phyloP scores from a whole-genome alignment of 2,797 vertebrate species.

The Myripristis jacobus region DNA sequence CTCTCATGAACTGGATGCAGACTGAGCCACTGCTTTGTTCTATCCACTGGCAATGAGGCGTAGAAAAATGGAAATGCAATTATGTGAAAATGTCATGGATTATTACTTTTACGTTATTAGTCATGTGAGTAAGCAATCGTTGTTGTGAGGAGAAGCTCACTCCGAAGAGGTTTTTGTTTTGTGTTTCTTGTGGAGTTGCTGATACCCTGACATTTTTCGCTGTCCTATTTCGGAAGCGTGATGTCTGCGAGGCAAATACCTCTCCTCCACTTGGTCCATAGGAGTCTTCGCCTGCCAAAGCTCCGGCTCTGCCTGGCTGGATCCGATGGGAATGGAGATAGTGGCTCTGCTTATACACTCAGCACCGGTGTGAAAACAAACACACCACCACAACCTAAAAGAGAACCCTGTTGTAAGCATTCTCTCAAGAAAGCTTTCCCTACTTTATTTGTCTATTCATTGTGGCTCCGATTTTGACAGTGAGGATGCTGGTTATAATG shows the following conservation, averaged over 20 bases:
- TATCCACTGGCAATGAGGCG: too few species aligned
- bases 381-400: constrained; percentile 68
- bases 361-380: constrained; percentile 80
- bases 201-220: constrained; percentile 30
- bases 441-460: constrained; percentile 57
- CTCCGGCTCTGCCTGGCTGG: constrained; percentile 65
- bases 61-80: neutral
- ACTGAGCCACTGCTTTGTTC: too few species aligned
- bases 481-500: constrained; percentile 46
- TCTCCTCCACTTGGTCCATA: constrained; percentile 69
- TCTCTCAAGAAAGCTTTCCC: constrained; percentile 25
- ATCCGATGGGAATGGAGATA: constrained; percentile 82
- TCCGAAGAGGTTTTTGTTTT: too few species aligned
- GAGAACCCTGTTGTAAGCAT: constrained; percentile 64
- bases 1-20: too few species aligned
- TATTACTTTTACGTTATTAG: neutral
- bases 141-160: neutral
- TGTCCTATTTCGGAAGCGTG: constrained; percentile 53
- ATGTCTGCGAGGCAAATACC: constrained; percentile 82
- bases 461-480: neutral
- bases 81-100: neutral
- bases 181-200: constrained; percentile 28
- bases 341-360: constrained; percentile 68
- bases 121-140: too few species aligned
- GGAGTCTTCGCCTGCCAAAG: constrained; percentile 67